Conservation (phyloP, 2,113 vertebrate species). For the Chionomys nivalis region DNA sequence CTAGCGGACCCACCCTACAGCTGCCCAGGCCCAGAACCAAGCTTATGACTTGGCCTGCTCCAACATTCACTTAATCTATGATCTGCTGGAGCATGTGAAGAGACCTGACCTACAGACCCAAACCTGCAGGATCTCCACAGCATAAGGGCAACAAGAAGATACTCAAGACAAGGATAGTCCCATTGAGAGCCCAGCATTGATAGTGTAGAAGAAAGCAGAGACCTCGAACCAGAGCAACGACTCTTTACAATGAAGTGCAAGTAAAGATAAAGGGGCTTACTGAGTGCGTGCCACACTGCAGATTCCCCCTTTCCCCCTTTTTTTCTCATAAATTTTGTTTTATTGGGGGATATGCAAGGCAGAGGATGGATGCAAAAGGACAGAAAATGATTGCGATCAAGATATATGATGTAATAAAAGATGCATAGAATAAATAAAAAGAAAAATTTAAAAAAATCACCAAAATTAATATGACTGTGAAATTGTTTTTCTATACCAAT, state of each 20-base stretch:
- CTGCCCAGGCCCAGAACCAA: background rate
- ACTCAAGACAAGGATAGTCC: background rate
- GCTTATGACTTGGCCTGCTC: background rate
- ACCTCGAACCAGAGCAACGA: background rate
- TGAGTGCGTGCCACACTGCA: background rate
- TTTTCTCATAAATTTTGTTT: background rate
- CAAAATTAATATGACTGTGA: background rate
- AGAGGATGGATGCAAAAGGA: background rate
- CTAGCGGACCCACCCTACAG: background rate
- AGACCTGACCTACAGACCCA: background rate
- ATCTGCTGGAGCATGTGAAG: background rate
- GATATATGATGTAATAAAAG: background rate
- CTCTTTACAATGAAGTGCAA: too few relatives aligned
- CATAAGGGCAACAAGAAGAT: background rate
- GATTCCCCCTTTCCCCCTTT: background rate
- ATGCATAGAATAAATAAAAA: background rate
- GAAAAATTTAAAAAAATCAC: background rate
- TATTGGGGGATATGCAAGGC: rapidly evolving
- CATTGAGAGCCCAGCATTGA: background rate
- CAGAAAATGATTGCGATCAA: background rate
- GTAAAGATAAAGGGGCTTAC: background rate
- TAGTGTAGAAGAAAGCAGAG: background rate
- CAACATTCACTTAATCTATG: background rate
- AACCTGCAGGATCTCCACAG: background rate
- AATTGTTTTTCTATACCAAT: background rate